These are phyloP conservation scores for Aplodontia rufa DNA, from an alignment of 2,113 vertebrate genomes.

Conservation along the genomic window DNA sequence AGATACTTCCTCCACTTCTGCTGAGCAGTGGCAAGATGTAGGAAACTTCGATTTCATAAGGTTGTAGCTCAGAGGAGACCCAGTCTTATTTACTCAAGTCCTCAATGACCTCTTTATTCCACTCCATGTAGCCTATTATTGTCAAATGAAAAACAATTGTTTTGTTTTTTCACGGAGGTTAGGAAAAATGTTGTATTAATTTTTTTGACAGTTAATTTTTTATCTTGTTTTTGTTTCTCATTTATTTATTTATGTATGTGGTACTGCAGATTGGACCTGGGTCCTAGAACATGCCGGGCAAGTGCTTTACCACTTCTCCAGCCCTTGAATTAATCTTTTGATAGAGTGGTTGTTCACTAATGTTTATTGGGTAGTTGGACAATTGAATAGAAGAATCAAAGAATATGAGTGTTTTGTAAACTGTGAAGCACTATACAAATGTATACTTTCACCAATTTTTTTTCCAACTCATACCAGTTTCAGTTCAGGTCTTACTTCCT, in stretches of 20 bases:
- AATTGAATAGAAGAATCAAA: background rate
- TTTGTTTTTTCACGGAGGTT: constrained; percentile 5
- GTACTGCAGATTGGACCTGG: no score
- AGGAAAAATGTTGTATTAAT: background rate
- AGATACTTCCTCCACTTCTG: constrained; percentile 51
- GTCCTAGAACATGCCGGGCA: no score
- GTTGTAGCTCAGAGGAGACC: background rate
- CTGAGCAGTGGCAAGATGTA: constrained; percentile 41
- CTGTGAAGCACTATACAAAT: background rate
- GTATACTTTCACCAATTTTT: background rate
- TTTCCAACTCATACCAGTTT: constrained; percentile 17
- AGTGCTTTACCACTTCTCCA: no score
- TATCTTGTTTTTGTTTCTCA: no score
- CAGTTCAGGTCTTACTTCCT: background rate
- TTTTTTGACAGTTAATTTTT: no score
- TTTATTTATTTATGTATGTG: no score
- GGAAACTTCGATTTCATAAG: constrained; percentile 39
- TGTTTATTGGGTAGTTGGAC: background rate
- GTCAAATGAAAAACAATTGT: background rate
- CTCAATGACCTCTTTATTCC: background rate
- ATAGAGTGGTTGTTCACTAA: background rate
- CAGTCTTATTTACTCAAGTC: constrained; percentile 20
- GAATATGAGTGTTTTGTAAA: constrained; percentile 48
- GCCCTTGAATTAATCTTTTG: no score
- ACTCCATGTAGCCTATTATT: constrained; percentile 31